phyloP scores from a whole-genome alignment of 2,797 vertebrate genomes.

The Acrossocheilus wenchowensis region DNA sequence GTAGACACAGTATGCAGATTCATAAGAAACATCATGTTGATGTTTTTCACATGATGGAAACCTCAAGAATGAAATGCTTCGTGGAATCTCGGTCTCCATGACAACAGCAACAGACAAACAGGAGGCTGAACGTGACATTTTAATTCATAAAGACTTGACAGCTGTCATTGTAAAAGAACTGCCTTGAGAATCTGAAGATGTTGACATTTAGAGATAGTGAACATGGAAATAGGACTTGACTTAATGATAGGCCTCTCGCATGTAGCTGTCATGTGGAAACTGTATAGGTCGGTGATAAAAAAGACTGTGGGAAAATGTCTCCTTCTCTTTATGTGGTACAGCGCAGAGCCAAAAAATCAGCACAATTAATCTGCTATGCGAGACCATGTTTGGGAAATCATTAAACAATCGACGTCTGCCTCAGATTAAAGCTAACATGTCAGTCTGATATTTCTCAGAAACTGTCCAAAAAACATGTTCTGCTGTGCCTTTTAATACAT shows the following conservation, averaged over 20 bases:
- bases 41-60: constrained; percentile 27
- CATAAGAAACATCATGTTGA: constrained; percentile 1
- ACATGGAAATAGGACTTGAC: constrained; percentile 32
- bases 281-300: constrained; percentile 26
- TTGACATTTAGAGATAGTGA: constrained; percentile 45
- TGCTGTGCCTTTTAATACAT: constrained; percentile 15
- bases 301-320: constrained; percentile 36
- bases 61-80: constrained; percentile 54
- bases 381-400: constrained; percentile 32
- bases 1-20: constrained; percentile 1
- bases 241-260: constrained; percentile 40
- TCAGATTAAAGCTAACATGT: constrained; percentile 27
- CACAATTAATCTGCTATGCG: constrained; percentile 9
- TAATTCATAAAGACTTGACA: constrained; percentile 43
- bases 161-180: constrained; percentile 36
- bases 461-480: constrained; percentile 34
- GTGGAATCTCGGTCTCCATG: constrained; percentile 61
- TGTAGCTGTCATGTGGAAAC: constrained; percentile 34
- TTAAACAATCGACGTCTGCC: constrained; percentile 26
- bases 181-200: constrained; percentile 24
- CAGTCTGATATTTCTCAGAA: constrained; percentile 25
- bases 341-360: neutral
- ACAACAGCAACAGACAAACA: constrained; percentile 59
- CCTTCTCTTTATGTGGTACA: constrained; percentile 3
- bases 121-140: constrained; percentile 49